Evolutionary conservation across 2,888 invertebrate genomes (phyloP), one percentile per base, ranked within the genome.

Genomic region (Tolmerus cingulatus): DNA sequence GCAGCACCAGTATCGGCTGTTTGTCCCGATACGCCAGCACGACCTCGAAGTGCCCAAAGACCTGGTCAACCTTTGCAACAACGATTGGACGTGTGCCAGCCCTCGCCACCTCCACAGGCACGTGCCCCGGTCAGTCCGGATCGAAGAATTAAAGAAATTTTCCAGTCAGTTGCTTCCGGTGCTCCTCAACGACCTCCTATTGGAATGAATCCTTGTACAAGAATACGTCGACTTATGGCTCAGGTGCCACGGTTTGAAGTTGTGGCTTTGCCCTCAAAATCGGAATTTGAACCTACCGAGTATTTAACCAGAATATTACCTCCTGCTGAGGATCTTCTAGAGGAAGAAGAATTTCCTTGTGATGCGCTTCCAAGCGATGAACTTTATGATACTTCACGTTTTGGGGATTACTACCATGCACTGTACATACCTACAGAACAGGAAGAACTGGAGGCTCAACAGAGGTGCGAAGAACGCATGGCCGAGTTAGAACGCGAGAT

Each of bases 401-500:
- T 27, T 9, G 88, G 87, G 37, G 51, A 37, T 14, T 77, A 86
- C 14, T 79, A 87, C 9, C 51, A 84, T 77, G 87, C 88, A 9
- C 16, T 82, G 4, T 88, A 86, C 12, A 86, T 87, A 27, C 87
- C 88, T 30, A 87, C 88, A 27, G 87, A 74, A 9, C 27, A 55
- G 30, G 88, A 88, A 55, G 51, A 86, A n/a, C 12, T 19, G 12
- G 66, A 66, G 9, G 14, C 2, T 19, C n/a, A 30, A 5, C 86
- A 88, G 82, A 86, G 86, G 2, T 66, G 51, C 74, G 51, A 46
- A 4, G 30, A 12, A 12, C 51, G 55, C 3, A 16, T 16, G 77
- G 34, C 84, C 5, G 51, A 5, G n/a, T n/a, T 51, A 51, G 51
- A 51, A n/a, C n/a, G 14, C 8, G n/a, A n/a, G 1, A 16, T 51